phyloP scores from a whole-genome alignment of 2,797 vertebrate genomes.

The Pteropus rufus region DNA sequence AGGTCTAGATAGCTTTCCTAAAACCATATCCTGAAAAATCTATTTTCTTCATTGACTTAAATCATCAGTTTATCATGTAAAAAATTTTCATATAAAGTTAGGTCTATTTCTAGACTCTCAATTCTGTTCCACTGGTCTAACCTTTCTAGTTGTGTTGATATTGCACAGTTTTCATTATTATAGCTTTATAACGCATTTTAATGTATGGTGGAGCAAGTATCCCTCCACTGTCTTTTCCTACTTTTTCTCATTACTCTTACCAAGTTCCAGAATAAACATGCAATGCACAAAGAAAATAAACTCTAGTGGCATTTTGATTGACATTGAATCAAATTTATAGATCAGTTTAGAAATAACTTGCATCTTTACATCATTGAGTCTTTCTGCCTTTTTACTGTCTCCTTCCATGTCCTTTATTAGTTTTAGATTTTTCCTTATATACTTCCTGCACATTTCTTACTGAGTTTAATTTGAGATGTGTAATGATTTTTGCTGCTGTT shows the following conservation, averaged over 20 bases:
- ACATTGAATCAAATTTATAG: neutral
- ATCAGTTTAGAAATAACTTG: neutral
- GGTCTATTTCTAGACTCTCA: neutral
- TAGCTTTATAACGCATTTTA: neutral
- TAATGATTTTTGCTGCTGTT: neutral
- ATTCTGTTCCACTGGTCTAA: neutral
- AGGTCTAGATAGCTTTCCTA: neutral
- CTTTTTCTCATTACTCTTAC: neutral
- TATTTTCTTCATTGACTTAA: conserved; percentile 32
- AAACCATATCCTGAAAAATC: conserved; percentile 25
- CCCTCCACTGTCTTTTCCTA: neutral
- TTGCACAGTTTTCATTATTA: neutral
- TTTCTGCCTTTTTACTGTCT: neutral
- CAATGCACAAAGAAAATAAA: neutral
- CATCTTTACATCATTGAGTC: neutral
- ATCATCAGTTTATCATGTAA: neutral
- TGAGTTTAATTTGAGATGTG: neutral
- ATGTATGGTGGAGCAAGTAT: neutral
- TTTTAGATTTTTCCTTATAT: neutral
- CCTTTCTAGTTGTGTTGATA: neutral
- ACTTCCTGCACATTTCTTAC: neutral
- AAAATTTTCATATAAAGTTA: conserved; percentile 9
- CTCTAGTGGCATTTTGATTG: neutral
- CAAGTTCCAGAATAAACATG: neutral
- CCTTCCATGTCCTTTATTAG: neutral